phyloP scores from a whole-genome alignment of 1,140 invertebrate genomes.

The Ooceraea biroi region DNA sequence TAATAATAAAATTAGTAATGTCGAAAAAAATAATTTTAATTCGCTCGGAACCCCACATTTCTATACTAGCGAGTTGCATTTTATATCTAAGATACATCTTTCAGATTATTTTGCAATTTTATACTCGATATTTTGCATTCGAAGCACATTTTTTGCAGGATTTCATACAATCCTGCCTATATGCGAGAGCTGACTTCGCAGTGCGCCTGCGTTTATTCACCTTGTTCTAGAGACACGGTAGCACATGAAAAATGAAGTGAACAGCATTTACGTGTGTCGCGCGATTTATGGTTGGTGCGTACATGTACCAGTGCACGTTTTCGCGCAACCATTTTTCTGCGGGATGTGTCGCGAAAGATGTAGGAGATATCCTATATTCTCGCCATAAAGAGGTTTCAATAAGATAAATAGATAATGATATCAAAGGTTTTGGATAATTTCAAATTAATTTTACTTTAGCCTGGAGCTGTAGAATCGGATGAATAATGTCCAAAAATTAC shows the following conservation, averaged over 20 bases:
- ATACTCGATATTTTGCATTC: slow-evolving; percentile 4
- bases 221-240: slow-evolving; percentile 52
- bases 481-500: neutral
- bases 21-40: neutral
- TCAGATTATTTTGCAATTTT: neutral
- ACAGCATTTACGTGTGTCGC: slow-evolving; percentile 67
- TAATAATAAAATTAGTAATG: neutral
- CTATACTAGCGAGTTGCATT: neutral
- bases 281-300: slow-evolving; percentile 67
- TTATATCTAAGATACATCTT: neutral
- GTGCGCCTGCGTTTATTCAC: slow-evolving; percentile 42
- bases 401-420: slow-evolving; percentile 44
- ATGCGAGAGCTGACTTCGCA: slow-evolving; percentile 13
- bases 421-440: slow-evolving; percentile 39
- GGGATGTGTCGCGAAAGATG: slow-evolving; percentile 17
- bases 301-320: slow-evolving; percentile 4
- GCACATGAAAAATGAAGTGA: slow-evolving; percentile 71
- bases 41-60: neutral
- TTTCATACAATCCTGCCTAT: slow-evolving; percentile 20
- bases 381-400: slow-evolving; percentile 27
- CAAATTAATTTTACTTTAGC: slow-evolving; percentile 31
- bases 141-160: slow-evolving; percentile 15
- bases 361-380: neutral
- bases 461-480: neutral
- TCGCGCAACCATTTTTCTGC: slow-evolving; percentile 38